Percentiles rank a stretch among this genome's conserved stretches.
Evolutionary conservation across 2,888 invertebrate species (phyloP).

Genomic region (Chamaedrilus cognettii): DNA sequence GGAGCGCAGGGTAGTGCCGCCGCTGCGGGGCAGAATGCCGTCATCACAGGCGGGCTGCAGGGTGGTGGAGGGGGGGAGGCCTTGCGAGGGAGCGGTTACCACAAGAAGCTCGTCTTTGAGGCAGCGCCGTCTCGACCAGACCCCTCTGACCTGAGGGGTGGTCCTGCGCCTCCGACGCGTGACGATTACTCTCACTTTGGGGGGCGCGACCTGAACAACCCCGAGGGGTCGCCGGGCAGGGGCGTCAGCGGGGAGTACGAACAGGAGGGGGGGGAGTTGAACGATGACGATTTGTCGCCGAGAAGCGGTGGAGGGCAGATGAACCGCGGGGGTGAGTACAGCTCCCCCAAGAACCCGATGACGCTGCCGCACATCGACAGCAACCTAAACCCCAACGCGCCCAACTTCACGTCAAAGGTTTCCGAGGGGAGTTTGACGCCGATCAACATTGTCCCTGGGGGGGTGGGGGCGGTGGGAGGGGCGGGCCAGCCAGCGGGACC

Average conservation of each 20-base stretch:
- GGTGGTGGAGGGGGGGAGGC: background rate
- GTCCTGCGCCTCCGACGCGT: too few relatives aligned
- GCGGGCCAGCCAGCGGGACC: background rate
- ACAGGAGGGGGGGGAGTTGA: background rate
- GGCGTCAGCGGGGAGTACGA: background rate
- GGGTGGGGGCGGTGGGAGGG: background rate
- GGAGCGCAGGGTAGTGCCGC: background rate
- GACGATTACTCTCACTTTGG: background rate
- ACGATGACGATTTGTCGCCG: background rate
- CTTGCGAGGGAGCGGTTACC: background rate
- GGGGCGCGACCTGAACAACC: background rate
- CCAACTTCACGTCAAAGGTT: constrained; percentile 66
- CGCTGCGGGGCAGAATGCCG: background rate
- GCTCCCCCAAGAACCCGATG: constrained; percentile 56
- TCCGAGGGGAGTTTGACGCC: constrained; percentile 5
- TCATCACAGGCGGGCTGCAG: background rate
- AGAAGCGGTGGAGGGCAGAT: background rate
- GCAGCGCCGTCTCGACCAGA: too few relatives aligned
- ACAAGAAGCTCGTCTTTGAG: background rate
- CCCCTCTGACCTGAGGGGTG: too few relatives aligned
- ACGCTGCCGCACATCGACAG: constrained; percentile 59
- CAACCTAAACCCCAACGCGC: constrained; percentile 78
- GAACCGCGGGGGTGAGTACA: constrained; percentile 41
- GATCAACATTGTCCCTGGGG: background rate
- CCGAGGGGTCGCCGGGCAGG: background rate